Conservation (phyloP, 2,797 vertebrate genomes). For the Antrozous pallidus region DNA sequence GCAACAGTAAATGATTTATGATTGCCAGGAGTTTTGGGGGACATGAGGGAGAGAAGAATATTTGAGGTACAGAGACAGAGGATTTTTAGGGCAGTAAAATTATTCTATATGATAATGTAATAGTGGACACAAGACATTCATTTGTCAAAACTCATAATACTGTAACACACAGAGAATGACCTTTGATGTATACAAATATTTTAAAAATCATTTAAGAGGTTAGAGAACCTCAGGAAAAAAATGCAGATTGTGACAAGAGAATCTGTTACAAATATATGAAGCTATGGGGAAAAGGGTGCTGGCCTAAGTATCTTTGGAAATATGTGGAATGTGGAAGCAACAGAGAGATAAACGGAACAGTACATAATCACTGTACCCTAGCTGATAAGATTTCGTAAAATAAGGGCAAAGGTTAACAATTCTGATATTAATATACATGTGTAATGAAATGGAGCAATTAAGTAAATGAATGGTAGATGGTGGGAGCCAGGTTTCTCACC, state of each 20-base stretch:
- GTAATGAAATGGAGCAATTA: constrained; percentile 23
- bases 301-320: constrained; percentile 13
- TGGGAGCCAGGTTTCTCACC: constrained; percentile 1
- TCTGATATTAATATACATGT: neutral
- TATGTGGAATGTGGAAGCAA: neutral
- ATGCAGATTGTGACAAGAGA: neutral
- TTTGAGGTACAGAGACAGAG: neutral
- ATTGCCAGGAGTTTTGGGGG: neutral
- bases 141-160: constrained; percentile 28
- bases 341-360: neutral
- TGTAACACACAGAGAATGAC: neutral
- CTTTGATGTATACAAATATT: neutral
- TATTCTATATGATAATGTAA: constrained; percentile 1
- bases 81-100: neutral
- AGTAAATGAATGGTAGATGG: constrained; percentile 22
- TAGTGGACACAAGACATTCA: neutral
- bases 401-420: neutral
- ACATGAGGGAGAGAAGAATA: neutral
- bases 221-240: neutral
- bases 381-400: neutral
- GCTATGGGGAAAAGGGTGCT: neutral
- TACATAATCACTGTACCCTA: neutral
- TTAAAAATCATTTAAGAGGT: neutral
- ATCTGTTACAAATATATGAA: constrained; percentile 8
- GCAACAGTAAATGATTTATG: neutral